Evolutionary conservation across 2,113 vertebrate genomes (phyloP), one percentile per base, ranked within the genome.

Genomic region (Bagarius yarrelli): DNA sequence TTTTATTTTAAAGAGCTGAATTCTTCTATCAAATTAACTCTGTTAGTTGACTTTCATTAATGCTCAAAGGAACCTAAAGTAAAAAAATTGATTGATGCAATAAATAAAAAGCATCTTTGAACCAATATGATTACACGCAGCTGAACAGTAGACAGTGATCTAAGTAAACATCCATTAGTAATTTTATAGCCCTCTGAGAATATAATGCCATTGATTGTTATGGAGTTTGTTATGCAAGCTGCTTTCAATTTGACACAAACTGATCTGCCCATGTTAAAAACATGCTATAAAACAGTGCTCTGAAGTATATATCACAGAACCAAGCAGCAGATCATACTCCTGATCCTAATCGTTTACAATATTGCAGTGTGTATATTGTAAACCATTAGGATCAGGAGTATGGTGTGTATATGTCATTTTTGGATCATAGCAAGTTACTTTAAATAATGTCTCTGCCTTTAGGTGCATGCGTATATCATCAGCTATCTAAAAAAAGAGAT

Each of bases 401-500:
- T n/a, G n/a, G n/a, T n/a, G n/a, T n/a, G n/a, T n/a, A 40, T 40
- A 47, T 47, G 9, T 9, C 44, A 47, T 67, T 5, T 66, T 32
- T 70, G 36, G 23, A 70, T 47, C 15, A 18, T 8, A 27, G 23
- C 18, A 50, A 30, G 4, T 53, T 30, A 21, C 69, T 30, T 16
- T 53, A 13, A 53, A 25, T 61, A 19, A 18, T 78, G 25, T 50
- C 52, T 85, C 9, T 66, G 16, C 18, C 14, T 57, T 2, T 89
- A 99, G 97, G 97, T 99, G n/a, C 97, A 99, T 64, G 97, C 97
- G 63, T 99, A 98, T 86, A 97, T 99, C 90, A 97, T 99, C 91
- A 98, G 96, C 88, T 88, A 97, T 87, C 93, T 99, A 88, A 99
- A 97, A 89, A 99, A 95, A 88, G 97, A 99, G 89, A 99, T 98